These are phyloP conservation scores for Rostratula benghalensis DNA, from an alignment of 2,113 vertebrate genomes.

Conservation along the genomic window DNA sequence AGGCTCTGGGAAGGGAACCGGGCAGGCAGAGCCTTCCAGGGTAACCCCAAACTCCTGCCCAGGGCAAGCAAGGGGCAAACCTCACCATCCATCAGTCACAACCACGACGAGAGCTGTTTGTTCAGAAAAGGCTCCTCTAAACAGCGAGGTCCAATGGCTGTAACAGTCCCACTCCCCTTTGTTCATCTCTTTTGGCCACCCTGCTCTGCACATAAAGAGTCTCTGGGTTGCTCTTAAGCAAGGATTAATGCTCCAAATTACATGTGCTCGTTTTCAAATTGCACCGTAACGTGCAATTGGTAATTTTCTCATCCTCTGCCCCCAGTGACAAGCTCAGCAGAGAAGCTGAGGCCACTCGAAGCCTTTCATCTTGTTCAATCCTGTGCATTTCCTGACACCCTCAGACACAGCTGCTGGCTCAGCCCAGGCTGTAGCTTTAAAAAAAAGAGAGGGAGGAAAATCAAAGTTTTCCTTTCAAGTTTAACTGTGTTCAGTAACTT, in stretches of 20 bases:
- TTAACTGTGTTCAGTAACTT: not conserved
- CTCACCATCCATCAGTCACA: not conserved
- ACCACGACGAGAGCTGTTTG: no score
- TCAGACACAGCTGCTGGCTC: not conserved
- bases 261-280: no score
- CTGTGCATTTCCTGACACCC: not conserved
- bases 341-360: no score
- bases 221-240: no score
- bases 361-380: rapidly evolving
- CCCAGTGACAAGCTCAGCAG: not conserved
- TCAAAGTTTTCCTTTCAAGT: not conserved
- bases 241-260: not conserved
- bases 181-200: not conserved
- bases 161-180: not conserved
- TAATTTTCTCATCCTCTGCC: not conserved
- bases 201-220: not conserved
- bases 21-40: not conserved
- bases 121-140: not conserved
- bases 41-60: rapidly evolving
- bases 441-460: not conserved
- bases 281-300: rapidly evolving
- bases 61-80: rapidly evolving
- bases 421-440: not conserved
- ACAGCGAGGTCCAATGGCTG: not conserved
- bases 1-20: no score